Evolutionary conservation across 1,140 invertebrate species (phyloP).

Genomic region (Drosophila setifemur): DNA sequence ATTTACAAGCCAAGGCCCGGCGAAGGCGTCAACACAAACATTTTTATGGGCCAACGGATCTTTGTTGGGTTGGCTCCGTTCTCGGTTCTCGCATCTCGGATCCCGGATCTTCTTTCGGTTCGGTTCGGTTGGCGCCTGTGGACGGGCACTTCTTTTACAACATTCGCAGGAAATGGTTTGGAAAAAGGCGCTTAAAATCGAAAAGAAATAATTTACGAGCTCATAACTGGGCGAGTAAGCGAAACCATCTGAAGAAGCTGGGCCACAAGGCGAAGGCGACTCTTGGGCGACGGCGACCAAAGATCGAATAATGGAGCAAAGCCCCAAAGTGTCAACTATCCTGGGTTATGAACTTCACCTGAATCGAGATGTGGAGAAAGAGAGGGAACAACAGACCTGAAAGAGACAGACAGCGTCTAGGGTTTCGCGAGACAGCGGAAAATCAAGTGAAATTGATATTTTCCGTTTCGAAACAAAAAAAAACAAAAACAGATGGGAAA

Average conservation of each 20-base stretch:
- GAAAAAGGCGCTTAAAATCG: constrained; percentile 37
- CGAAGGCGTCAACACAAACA: constrained; percentile 66
- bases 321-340: constrained; percentile 35
- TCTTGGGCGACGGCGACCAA: constrained; percentile 12
- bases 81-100: no score
- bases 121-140: constrained; percentile 58
- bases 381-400: background rate
- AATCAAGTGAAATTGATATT: constrained; percentile 73
- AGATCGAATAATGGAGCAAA: constrained; percentile 17
- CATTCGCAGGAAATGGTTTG: constrained; percentile 72
- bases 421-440: constrained; percentile 54
- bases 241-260: constrained; percentile 32
- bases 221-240: constrained; percentile 63
- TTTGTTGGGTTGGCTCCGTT: no score
- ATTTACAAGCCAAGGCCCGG: constrained; percentile 41
- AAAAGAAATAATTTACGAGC: constrained; percentile 74
- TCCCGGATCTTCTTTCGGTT: constrained; percentile 44
- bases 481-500: background rate
- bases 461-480: constrained; percentile 14
- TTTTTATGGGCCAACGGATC: constrained; percentile 74
- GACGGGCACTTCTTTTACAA: constrained; percentile 52
- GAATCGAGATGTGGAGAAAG: background rate
- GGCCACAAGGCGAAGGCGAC: constrained; percentile 9
- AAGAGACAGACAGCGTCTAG: constrained; percentile 24
- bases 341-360: constrained; percentile 38